Evolutionary conservation across 2,113 vertebrate species (phyloP).

Genomic region (Ahaetulla prasina): DNA sequence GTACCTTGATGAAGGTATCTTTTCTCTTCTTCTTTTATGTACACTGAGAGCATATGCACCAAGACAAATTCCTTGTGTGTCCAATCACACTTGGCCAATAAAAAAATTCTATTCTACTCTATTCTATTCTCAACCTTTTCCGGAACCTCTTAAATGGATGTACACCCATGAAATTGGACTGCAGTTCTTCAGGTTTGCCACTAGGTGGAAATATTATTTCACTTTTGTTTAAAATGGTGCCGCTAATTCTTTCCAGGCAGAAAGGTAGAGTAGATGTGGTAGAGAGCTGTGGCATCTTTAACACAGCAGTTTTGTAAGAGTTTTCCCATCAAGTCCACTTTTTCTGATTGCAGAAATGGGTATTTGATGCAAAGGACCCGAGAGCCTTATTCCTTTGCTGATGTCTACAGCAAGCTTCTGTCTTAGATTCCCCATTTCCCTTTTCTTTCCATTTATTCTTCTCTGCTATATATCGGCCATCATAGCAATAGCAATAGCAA

Average conservation of each 20-base stretch:
- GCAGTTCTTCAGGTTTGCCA: constrained; percentile 35
- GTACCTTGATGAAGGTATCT: too few species aligned
- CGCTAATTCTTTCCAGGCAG: neutral
- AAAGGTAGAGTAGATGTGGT: accelerated
- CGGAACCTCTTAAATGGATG: neutral
- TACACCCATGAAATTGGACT: neutral
- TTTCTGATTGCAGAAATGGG: neutral
- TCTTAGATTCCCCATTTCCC: neutral
- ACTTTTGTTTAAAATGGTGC: constrained; percentile 24
- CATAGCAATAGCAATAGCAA: neutral
- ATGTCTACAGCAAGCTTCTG: neutral
- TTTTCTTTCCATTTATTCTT: neutral
- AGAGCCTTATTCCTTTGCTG: neutral
- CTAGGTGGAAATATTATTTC: constrained; percentile 61
- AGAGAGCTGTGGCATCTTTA: neutral
- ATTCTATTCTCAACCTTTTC: neutral
- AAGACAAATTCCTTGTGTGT: too few species aligned
- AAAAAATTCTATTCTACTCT: too few species aligned
- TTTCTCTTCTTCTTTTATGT: too few species aligned
- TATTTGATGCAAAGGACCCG: neutral
- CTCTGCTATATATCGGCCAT: neutral
- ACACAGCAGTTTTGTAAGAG: neutral
- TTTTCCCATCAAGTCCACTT: neutral
- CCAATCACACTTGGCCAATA: too few species aligned
- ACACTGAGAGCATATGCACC: too few species aligned